A percentile compares a stretch with the other conserved stretches of the same genome.
Conservation (phyloP, 2,888 invertebrate genomes). For the Eristalinus aeneus region DNA sequence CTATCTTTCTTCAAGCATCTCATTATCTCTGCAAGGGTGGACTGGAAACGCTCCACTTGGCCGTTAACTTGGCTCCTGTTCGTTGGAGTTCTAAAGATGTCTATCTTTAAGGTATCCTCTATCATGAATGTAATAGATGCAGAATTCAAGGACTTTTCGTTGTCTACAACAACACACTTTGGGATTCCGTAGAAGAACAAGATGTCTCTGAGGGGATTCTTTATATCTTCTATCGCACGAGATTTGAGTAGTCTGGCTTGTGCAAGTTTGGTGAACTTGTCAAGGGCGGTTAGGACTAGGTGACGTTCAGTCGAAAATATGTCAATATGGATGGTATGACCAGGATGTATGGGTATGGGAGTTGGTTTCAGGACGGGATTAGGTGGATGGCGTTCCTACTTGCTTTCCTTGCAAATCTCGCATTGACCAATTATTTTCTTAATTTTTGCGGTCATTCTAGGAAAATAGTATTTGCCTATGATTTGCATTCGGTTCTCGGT, state of each 20-base stretch:
- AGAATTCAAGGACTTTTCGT: conserved; percentile 6
- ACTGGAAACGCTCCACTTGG: conserved; percentile 50
- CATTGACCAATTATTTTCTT: neutral
- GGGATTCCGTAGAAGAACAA: neutral
- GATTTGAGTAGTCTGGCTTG: neutral
- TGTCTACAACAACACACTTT: neutral
- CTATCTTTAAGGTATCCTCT: neutral
- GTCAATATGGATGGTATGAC: neutral
- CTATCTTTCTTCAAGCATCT: conserved; percentile 33
- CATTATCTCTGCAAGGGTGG: conserved; percentile 43
- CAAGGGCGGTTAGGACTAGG: neutral
- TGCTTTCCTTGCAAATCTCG: neutral
- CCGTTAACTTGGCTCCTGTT: conserved; percentile 44
- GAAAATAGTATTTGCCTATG: conserved; percentile 10
- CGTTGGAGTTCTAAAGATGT: neutral
- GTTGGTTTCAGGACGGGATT: too few species aligned
- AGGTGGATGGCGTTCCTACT: neutral
- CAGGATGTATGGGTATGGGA: too few species aligned
- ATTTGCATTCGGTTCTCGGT: conserved; percentile 3
- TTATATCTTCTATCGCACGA: conserved; percentile 1
- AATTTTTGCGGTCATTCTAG: conserved; percentile 3
- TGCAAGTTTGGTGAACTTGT: conserved; percentile 14
- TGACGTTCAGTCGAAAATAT: neutral
- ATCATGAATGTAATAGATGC: conserved; percentile 1
- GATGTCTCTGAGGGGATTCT: neutral